Conservation (phyloP, 2,113 vertebrate species). For the Nanger granti region DNA sequence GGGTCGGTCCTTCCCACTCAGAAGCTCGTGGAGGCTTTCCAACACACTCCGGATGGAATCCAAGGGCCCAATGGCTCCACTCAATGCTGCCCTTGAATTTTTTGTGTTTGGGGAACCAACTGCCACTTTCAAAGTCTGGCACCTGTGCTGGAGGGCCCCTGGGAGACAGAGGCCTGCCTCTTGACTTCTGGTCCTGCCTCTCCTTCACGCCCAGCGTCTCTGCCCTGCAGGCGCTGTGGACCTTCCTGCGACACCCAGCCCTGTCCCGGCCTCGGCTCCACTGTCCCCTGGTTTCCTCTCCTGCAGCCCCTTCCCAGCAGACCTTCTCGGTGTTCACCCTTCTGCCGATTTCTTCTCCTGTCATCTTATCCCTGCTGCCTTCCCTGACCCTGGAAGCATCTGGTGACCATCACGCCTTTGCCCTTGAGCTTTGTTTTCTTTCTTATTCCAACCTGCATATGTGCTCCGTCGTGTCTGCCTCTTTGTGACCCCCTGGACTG, state of each 20-base stretch:
- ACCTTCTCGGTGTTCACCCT: accelerated
- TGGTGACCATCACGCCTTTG: not conserved
- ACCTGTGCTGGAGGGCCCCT: accelerated
- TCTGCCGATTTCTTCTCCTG: not conserved
- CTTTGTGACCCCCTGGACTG: not conserved
- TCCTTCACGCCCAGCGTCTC: not conserved
- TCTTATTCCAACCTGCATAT: not conserved
- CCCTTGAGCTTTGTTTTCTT: not conserved
- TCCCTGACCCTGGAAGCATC: not conserved
- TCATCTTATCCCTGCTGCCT: not conserved
- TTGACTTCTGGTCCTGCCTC: accelerated
- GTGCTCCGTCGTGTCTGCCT: not conserved
- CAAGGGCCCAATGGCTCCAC: not conserved
- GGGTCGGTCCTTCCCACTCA: not conserved
- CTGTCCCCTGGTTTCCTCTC: no score
- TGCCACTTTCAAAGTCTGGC: not conserved
- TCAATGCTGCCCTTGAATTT: accelerated
- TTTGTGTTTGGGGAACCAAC: not conserved
- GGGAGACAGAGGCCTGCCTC: not conserved
- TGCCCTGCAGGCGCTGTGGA: accelerated
- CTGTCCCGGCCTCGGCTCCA: not conserved
- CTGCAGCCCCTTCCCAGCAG: not conserved
- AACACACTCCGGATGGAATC: not conserved
- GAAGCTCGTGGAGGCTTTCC: not conserved
- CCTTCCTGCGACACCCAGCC: not conserved